Evolutionary conservation across 1,140 invertebrate species (phyloP).

Genomic region (Dendroctonus valens): DNA sequence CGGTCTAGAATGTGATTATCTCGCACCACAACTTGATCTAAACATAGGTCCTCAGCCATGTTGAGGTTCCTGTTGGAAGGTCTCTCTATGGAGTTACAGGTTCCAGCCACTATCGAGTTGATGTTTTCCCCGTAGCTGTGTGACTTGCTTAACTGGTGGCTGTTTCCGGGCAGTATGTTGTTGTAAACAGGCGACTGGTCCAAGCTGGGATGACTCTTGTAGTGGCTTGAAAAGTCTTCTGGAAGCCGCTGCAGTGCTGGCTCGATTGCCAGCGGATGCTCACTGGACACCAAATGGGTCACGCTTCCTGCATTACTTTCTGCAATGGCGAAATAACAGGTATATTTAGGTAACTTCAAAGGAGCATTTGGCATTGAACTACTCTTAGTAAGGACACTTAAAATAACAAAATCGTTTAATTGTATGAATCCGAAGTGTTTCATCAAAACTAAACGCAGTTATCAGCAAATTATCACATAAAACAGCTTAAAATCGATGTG

Average conservation of each 20-base stretch:
- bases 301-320: slow-evolving; percentile 65
- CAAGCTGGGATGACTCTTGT: slow-evolving; percentile 47
- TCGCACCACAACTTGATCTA: slow-evolving; percentile 46
- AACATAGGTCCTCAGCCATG: slow-evolving; percentile 43
- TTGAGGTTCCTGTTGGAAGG: background rate
- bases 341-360: no score
- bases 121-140: slow-evolving; percentile 45
- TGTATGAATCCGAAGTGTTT: no score
- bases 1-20: slow-evolving; percentile 38
- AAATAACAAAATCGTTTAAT: no score
- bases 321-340: slow-evolving; percentile 49
- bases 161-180: slow-evolving; percentile 37
- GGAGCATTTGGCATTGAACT: no score
- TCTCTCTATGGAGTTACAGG: background rate
- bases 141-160: slow-evolving; percentile 40
- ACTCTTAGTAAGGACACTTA: no score
- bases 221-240: slow-evolving; percentile 49
- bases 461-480: no score
- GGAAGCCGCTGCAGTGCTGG: slow-evolving; percentile 51
- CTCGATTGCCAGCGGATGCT: slow-evolving; percentile 60
- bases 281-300: slow-evolving; percentile 62
- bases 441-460: no score
- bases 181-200: slow-evolving; percentile 48
- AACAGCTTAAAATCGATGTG: background rate
- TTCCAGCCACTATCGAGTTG: slow-evolving; percentile 26